Evolutionary conservation across 2,113 vertebrate genomes (phyloP).

Genomic region (Brachyistius frenatus): DNA sequence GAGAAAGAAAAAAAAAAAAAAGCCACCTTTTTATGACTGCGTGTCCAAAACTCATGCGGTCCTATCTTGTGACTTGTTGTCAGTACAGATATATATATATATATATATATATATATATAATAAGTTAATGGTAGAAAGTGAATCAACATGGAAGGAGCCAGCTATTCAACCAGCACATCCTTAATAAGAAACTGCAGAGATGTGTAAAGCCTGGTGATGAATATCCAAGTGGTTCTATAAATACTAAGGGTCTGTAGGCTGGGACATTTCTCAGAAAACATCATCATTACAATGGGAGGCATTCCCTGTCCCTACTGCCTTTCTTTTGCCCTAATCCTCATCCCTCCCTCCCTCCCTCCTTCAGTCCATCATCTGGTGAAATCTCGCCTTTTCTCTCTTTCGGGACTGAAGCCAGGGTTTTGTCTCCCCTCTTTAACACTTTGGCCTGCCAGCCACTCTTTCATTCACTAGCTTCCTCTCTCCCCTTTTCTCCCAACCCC

Average conservation of each 20-base stretch:
- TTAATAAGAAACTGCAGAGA: slow-evolving; percentile 30
- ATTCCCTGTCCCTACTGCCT: slow-evolving; percentile 72
- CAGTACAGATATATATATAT: background rate
- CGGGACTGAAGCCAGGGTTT: slow-evolving; percentile 73
- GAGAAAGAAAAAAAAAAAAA: background rate
- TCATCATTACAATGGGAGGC: slow-evolving; percentile 76
- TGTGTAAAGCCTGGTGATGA: slow-evolving; percentile 40
- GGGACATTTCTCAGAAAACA: slow-evolving; percentile 62
- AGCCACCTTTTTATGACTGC: background rate
- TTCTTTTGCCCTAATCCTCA: slow-evolving; percentile 75
- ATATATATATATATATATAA: background rate
- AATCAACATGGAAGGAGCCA: slow-evolving; percentile 16
- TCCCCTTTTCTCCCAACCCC: slow-evolving; percentile 11
- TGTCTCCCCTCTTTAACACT: slow-evolving; percentile 74
- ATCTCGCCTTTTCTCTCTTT: slow-evolving; percentile 76
- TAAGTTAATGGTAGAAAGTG: background rate
- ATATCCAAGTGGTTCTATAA: slow-evolving; percentile 49
- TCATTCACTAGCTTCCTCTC: slow-evolving; percentile 61
- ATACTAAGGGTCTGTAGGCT: slow-evolving; percentile 40
- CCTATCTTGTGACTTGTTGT: slow-evolving; percentile 45
- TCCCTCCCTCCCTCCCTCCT: slow-evolving; percentile 61
- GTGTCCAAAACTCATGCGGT: slow-evolving; percentile 26
- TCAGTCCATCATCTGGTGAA: slow-evolving; percentile 78
- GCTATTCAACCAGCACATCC: slow-evolving; percentile 14
- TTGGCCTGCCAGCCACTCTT: slow-evolving; percentile 70